Base-by-base conservation (phyloP, 2,888 invertebrate genomes). In the Laothoe populi region DNA sequence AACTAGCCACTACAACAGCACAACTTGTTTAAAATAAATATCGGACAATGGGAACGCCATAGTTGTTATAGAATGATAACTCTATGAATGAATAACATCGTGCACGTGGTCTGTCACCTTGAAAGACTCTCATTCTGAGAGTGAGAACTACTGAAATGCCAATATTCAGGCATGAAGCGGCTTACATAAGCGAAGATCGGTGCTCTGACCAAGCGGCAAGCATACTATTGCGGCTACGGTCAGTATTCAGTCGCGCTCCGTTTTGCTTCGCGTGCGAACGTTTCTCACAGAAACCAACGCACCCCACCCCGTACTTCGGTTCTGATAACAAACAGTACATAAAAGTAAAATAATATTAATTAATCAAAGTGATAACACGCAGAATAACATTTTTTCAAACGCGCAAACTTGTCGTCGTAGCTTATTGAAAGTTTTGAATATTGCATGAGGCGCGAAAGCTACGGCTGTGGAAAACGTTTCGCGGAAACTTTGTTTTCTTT, bases 201-300 rank as follows among this genome's bases (percentile, higher is more conserved):
- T 59, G 57, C 45, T 59, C 60, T 59, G 61, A 57, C 65, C 60
- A 59, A 64, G 63, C 65, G 67, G 58, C 60, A 59, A 64, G 62
- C 65, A 66, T 60, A 61, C 44, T 40, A 49, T 40, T 35, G 19
- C 49, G 70, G 73, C 71, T 70, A 75, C 76, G 77, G 81, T 74
- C 87, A 90, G 19, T 44, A 19, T 44, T 19, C 44, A 44, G 90
- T 90, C 82, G 85, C 79, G 81, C 71, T 80, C 77, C 70, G 82
- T 77, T 78, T 75, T 79, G 81, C 85, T 71, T 31, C 16, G 31
- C 4, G 53, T 35, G 53, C 53, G 53, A 53, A 53, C 53, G 53
- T 31, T 53, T 53, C 53, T 31, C 19, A 19, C 24, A 48, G 24
- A 48, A 35, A 53, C 68, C 81, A 70, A 75, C 81, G 86, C 81